A percentile compares a stretch with the other conserved stretches of the same genome.
Conservation (phyloP, 2,113 vertebrate genomes). For the Paraplagusia blochii region DNA sequence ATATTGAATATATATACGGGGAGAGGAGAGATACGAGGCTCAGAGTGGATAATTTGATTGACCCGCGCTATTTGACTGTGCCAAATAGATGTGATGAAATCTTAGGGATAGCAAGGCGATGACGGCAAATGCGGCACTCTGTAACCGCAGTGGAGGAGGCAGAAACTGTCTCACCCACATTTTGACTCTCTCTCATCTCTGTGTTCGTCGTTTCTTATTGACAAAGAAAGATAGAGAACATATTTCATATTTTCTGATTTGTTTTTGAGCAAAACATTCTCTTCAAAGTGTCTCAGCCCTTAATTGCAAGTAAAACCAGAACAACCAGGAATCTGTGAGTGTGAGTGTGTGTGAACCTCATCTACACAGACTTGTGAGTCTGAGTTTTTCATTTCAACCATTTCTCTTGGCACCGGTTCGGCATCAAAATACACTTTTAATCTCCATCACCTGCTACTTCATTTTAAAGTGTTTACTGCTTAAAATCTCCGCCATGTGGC, state of each 20-base stretch:
- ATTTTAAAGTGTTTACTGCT: slow-evolving; percentile 17
- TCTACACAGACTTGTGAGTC: too few species aligned
- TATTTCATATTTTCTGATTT: too few species aligned
- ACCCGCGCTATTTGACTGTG: slow-evolving; percentile 50
- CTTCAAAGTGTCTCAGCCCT: too few species aligned
- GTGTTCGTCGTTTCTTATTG: slow-evolving; percentile 11
- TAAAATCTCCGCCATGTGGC: not conserved
- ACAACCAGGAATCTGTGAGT: not conserved
- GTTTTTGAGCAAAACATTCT: too few species aligned
- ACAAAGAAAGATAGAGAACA: not conserved
- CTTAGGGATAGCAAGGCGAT: slow-evolving; percentile 50
- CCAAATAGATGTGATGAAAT: slow-evolving; percentile 64
- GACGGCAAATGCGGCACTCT: slow-evolving; percentile 57
- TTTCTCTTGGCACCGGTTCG: too few species aligned
- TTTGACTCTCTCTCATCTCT: slow-evolving; percentile 5
- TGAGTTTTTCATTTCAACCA: too few species aligned
- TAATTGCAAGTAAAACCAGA: too few species aligned
- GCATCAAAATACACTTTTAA: not conserved
- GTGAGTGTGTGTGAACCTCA: slow-evolving; percentile 6
- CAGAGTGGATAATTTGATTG: slow-evolving; percentile 69
- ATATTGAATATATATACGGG: slow-evolving; percentile 44
- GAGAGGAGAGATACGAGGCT: slow-evolving; percentile 26
- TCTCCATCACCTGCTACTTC: slow-evolving; percentile 24
- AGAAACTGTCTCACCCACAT: slow-evolving; percentile 26
- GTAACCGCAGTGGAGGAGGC: slow-evolving; percentile 51